phyloP scores from a whole-genome alignment of 2,113 vertebrate genomes.

The zebrafish (Danio rerio) region DNA sequence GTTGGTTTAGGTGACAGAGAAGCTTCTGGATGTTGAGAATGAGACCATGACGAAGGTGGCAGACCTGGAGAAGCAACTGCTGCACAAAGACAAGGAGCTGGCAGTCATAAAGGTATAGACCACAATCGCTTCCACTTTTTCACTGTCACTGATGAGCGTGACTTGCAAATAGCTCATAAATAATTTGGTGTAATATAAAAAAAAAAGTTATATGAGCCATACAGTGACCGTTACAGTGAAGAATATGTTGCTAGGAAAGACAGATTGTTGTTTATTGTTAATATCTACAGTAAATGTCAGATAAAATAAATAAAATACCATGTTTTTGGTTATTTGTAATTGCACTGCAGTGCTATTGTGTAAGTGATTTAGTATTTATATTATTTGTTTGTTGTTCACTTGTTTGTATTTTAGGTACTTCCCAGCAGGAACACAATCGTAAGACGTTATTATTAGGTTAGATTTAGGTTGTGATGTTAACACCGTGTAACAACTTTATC shows the following conservation, averaged over 20 bases:
- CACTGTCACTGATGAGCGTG: background rate
- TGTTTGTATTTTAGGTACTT: background rate
- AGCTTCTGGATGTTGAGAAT: conserved; percentile 95
- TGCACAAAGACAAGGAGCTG: conserved; percentile 93
- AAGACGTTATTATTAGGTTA: too few species aligned
- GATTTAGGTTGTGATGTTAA: too few species aligned
- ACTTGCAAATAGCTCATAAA: background rate
- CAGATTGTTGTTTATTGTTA: background rate
- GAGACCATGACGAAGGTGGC: conserved; percentile 97
- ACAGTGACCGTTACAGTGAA: background rate
- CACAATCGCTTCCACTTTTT: background rate
- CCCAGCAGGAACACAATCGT: too few species aligned
- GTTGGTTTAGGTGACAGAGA: conserved; percentile 84
- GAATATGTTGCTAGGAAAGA: background rate
- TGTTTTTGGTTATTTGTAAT: background rate
- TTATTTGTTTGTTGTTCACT: background rate
- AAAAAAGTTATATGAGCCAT: background rate
- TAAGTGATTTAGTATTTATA: too few species aligned
- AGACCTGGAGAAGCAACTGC: conserved; percentile 90
- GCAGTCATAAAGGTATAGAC: conserved; percentile 81
- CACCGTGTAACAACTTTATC: too few species aligned
- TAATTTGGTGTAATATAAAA: background rate
- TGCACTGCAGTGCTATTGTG: background rate
- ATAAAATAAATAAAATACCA: background rate
- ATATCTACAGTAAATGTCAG: background rate